Conservation (phyloP, 2,888 invertebrate species). For the Halocaridina rubra region DNA sequence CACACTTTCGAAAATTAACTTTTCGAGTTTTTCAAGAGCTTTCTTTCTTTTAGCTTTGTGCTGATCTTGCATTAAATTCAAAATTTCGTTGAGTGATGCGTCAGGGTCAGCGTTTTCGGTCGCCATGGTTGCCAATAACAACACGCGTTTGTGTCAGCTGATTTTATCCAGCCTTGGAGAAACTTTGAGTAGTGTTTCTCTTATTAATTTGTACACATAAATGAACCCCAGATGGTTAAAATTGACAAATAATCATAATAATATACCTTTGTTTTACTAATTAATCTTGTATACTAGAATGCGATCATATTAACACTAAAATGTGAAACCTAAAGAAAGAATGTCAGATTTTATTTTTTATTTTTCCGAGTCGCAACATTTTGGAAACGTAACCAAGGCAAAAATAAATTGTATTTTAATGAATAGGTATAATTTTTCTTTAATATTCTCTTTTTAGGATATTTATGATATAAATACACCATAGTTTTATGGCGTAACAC, state of each 20-base stretch:
- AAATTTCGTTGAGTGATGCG: slow-evolving; percentile 5
- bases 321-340: not conserved
- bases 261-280: not conserved
- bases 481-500: slow-evolving; percentile 64
- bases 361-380: not conserved
- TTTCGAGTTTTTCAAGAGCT: slow-evolving; percentile 18
- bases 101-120: slow-evolving; percentile 1
- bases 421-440: not conserved
- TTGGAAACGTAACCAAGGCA: not conserved
- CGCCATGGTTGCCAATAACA: slow-evolving; percentile 52
- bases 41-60: slow-evolving; percentile 44
- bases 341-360: not conserved
- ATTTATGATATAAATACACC: slow-evolving; percentile 63
- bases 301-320: not conserved
- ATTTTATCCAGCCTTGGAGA: no score
- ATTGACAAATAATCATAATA: not conserved
- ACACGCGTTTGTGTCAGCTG: no score
- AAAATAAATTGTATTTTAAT: not conserved
- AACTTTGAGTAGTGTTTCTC: no score
- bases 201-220: no score
- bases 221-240: no score
- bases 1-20: slow-evolving; percentile 27
- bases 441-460: not conserved
- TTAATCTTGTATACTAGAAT: not conserved
- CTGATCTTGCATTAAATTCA: slow-evolving; percentile 19